phyloP scores from a whole-genome alignment of 1,140 invertebrate species.

The Drosophila funebris region DNA sequence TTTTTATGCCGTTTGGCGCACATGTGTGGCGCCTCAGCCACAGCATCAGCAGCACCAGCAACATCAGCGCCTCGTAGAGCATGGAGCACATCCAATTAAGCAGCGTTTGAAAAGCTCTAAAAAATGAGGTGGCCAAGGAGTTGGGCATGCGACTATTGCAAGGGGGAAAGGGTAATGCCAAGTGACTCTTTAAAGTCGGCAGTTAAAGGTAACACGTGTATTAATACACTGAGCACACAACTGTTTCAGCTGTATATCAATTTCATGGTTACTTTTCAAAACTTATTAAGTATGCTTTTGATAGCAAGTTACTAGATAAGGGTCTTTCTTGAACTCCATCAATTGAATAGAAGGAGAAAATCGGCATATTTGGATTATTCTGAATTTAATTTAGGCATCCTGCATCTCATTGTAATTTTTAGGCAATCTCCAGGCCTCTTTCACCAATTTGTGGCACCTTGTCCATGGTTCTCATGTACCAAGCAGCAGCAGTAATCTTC shows the following conservation, averaged over 20 bases:
- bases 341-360: too few relatives aligned
- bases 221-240: not conserved
- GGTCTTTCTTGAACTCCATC: too few relatives aligned
- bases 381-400: too few relatives aligned
- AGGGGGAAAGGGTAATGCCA: constrained; percentile 34
- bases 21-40: constrained; percentile 49
- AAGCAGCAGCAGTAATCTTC: too few relatives aligned
- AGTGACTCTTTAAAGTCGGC: constrained; percentile 31
- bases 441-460: too few relatives aligned
- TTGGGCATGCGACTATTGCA: not conserved
- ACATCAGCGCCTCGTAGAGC: constrained; percentile 5
- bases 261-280: not conserved
- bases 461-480: too few relatives aligned
- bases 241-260: not conserved
- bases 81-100: constrained; percentile 74
- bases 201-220: not conserved
- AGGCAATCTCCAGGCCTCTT: too few relatives aligned
- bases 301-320: too few relatives aligned
- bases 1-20: constrained; percentile 44
- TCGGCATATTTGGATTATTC: too few relatives aligned
- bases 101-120: constrained; percentile 68
- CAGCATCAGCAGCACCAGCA: not conserved
- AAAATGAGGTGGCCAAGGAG: constrained; percentile 48
- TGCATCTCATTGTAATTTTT: too few relatives aligned
- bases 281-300: too few relatives aligned